phyloP scores from a whole-genome alignment of 2,113 vertebrate genomes.

The Heteronetta atricapilla region DNA sequence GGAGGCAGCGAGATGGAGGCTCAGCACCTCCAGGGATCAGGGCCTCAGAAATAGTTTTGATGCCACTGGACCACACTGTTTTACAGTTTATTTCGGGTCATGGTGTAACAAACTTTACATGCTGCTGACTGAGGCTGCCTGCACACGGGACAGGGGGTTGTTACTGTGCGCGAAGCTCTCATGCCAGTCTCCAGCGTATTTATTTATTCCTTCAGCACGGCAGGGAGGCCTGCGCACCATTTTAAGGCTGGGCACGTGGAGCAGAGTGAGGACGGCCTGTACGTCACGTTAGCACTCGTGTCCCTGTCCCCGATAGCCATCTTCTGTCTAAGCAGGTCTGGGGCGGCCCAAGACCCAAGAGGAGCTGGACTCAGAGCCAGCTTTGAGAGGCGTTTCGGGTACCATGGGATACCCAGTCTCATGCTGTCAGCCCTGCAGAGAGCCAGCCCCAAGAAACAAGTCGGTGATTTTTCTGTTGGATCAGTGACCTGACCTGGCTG shows the following conservation, averaged over 20 bases:
- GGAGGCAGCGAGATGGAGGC: not conserved
- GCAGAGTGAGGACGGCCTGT: not conserved
- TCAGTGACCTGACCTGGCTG: not conserved
- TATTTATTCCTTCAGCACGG: constrained; percentile 9
- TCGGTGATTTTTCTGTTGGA: not conserved
- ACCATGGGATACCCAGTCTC: not conserved
- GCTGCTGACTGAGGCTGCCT: not conserved
- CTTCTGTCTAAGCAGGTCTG: not conserved
- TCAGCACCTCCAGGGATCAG: not conserved
- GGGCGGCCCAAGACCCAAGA: not conserved
- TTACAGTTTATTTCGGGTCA: constrained; percentile 24
- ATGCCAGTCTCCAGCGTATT: not conserved
- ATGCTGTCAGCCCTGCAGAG: not conserved
- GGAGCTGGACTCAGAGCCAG: not conserved
- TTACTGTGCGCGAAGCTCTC: not conserved
- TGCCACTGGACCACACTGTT: not conserved
- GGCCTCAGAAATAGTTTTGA: not conserved
- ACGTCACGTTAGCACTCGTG: not conserved
- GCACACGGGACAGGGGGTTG: not conserved
- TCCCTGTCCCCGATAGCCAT: not conserved
- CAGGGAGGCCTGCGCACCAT: not conserved
- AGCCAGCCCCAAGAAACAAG: not conserved
- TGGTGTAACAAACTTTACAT: rapidly evolving
- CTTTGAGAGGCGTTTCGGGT: not conserved
- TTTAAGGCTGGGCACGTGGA: not conserved